Evolutionary conservation across 2,888 invertebrate species (phyloP).

Genomic region (Adelphocoris suturalis): DNA sequence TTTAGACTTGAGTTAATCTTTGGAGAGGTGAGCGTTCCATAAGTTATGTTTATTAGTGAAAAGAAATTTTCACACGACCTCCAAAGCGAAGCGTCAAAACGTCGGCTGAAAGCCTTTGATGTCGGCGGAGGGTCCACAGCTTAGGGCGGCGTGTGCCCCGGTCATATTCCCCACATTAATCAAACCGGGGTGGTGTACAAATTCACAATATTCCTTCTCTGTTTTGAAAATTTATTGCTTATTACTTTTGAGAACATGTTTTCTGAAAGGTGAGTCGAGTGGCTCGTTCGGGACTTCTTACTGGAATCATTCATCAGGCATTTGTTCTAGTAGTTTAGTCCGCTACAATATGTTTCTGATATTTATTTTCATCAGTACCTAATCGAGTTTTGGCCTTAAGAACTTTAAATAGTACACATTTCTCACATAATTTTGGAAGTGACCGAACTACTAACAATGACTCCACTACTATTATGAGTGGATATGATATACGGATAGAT

Average conservation of each 20-base stretch:
- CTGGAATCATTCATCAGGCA: too few species aligned
- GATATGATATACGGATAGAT: too few species aligned
- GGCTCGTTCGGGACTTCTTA: background rate
- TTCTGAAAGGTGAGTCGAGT: background rate
- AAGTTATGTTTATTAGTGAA: background rate
- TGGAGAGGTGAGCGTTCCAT: background rate
- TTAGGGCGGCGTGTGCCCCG: constrained; percentile 6
- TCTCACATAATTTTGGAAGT: too few species aligned
- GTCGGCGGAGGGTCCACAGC: constrained; percentile 17
- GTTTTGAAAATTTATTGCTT: constrained; percentile 26
- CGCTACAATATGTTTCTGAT: too few species aligned
- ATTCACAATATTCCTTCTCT: constrained; percentile 16
- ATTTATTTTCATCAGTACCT: too few species aligned
- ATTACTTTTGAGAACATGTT: background rate
- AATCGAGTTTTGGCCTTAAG: too few species aligned
- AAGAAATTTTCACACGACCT: constrained; percentile 25
- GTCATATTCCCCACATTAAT: constrained; percentile 16
- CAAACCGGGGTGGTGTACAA: background rate
- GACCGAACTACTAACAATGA: too few species aligned
- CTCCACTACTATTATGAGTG: too few species aligned
- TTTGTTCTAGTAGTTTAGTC: too few species aligned
- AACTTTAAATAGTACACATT: too few species aligned
- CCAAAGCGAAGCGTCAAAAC: background rate
- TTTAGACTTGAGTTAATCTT: background rate
- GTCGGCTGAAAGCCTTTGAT: constrained; percentile 3